A percentile compares a stretch with the other conserved stretches of the same genome.
These are phyloP conservation scores for Drosophila elegans DNA, from an alignment of 1,140 invertebrate species.

Conservation along the genomic window DNA sequence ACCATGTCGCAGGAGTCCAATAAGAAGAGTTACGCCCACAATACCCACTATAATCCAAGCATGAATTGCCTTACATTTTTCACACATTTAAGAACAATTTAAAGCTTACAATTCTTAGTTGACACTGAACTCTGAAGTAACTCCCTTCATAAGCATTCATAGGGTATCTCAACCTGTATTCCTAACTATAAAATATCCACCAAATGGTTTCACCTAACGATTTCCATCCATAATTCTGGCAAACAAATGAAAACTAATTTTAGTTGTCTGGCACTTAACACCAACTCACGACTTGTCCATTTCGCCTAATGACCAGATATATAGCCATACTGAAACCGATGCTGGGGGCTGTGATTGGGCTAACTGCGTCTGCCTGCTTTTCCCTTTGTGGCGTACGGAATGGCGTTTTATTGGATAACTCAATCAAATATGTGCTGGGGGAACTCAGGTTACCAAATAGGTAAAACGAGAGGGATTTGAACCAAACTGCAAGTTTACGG, in stretches of 20 bases:
- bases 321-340: slow-evolving; percentile 14
- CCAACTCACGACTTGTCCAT: slow-evolving; percentile 73
- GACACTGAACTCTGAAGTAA: not conserved
- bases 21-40: not conserved
- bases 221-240: slow-evolving; percentile 40
- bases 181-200: not conserved
- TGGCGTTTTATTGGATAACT: slow-evolving; percentile 41
- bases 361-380: slow-evolving; percentile 5
- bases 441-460: slow-evolving; percentile 21
- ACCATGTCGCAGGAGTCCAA: slow-evolving; percentile 8
- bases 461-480: not conserved
- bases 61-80: not conserved
- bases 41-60: not conserved
- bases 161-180: not conserved
- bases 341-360: slow-evolving; percentile 11
- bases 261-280: slow-evolving; percentile 61
- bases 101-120: not conserved
- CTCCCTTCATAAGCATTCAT: not conserved
- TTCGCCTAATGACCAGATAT: slow-evolving; percentile 65
- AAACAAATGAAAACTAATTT: slow-evolving; percentile 62
- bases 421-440: slow-evolving; percentile 29
- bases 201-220: slow-evolving; percentile 14
- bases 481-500: not conserved
- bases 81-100: slow-evolving; percentile 1
- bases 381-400: slow-evolving; percentile 14